Conservation (phyloP, 2,113 vertebrate genomes). For the Planiliza haematocheilus region DNA sequence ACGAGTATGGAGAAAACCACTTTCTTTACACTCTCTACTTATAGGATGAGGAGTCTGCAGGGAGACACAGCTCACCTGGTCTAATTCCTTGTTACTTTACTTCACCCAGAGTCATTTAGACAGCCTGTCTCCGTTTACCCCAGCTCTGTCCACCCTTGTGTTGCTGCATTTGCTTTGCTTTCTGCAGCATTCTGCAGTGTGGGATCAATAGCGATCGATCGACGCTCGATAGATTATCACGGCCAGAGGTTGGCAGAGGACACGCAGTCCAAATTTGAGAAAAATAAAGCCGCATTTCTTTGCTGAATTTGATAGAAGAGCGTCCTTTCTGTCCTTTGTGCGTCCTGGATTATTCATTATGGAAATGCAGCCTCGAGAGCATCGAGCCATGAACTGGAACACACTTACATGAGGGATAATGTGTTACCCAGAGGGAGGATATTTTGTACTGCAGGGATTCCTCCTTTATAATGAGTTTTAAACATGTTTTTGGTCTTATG, state of each 20-base stretch:
- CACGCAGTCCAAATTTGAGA: background rate
- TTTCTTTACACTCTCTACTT: too few species aligned
- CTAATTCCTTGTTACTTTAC: too few species aligned
- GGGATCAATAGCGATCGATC: conserved; percentile 7
- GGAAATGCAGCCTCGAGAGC: conserved; percentile 4
- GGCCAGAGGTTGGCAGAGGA: background rate
- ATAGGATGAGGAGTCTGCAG: too few species aligned
- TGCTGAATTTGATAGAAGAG: conserved; percentile 2
- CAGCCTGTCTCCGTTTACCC: too few species aligned
- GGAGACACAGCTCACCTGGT: too few species aligned
- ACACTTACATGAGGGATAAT: background rate
- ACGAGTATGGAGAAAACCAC: too few species aligned
- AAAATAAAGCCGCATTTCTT: conserved; percentile 1
- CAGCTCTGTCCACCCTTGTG: background rate
- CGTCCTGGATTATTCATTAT: conserved; percentile 11
- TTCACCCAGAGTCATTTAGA: too few species aligned
- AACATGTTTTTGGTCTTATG: background rate
- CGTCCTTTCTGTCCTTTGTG: background rate
- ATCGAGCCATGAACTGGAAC: background rate
- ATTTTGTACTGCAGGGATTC: background rate
- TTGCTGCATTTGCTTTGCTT: conserved; percentile 8
- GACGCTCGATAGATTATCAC: background rate
- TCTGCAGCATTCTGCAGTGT: conserved; percentile 5
- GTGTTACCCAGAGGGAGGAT: background rate
- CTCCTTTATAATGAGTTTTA: background rate